Base-by-base conservation (phyloP, 2,888 invertebrate species). In the Acanthosoma haemorrhoidale region DNA sequence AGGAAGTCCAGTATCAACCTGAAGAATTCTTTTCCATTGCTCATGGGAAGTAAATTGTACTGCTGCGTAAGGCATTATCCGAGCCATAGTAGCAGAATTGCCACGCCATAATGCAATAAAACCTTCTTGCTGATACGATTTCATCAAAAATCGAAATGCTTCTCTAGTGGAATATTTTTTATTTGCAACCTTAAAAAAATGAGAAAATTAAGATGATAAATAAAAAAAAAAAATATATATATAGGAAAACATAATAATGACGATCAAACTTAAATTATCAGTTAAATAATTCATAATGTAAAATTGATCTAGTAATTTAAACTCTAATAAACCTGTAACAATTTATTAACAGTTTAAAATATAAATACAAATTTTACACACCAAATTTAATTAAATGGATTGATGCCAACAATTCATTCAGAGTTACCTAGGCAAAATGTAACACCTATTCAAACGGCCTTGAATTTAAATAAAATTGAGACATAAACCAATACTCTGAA, bases 31-130 rank as follows among this genome's bases (percentile, higher is more conserved):
- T 79, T 96, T 96, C 91, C 93, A 98, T 80, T 99, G 97, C 82
- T 99, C 99, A 81, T 97, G 96, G 39, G 97, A 89, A 0, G 96
- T 91, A 81, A 97, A 99, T 83, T 99, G 98, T 75, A 98, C 91
- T 51, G 98, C 94, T 21, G 98, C 96, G 81, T 98, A 97, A 0
- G 99, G 99, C 66, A 97, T 84, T 73, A 99, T 96, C 70, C 98
- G 84, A 15, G 93, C 95, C 94, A 99, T 94, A 0, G 97, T 98
- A 4, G 99, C 99, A 75, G 95, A 94, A 85, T 99, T 99, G 3
- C 99, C 99, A 67, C 98, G 85, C 96, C 96, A 99, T 76, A 99
- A 81, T 70, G 94, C 91, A 11, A 87, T 75, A 64, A 92, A 81
- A 2, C 99, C 98, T 78, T 96, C 91, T 15, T 84, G 84, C 75